phyloP scores from a whole-genome alignment of 64 coral and sea anemone genomes.

The Porites australiensis region DNA sequence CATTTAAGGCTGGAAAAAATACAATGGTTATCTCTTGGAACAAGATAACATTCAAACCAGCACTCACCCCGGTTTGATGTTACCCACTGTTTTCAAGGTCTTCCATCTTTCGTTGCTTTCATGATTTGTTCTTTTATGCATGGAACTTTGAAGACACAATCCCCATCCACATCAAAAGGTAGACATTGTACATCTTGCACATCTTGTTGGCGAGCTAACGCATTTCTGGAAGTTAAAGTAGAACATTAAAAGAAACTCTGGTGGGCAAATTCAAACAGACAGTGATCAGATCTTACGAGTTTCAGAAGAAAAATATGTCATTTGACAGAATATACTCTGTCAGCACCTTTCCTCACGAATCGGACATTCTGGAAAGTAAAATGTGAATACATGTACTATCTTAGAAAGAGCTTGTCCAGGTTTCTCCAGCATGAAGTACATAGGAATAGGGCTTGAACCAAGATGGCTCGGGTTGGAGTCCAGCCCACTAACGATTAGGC shows the following conservation, averaged over 20 bases:
- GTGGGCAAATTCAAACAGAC: conserved; percentile 7
- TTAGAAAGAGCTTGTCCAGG: conserved; percentile 28
- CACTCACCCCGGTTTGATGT: conserved; percentile 36
- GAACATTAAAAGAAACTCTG: conserved; percentile 8
- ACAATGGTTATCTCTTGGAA: not conserved
- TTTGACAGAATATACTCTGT: conserved; percentile 12
- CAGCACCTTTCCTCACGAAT: not conserved
- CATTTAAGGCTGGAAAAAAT: conserved; percentile 13
- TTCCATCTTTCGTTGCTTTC: conserved; percentile 62
- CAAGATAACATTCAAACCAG: conserved; percentile 9
- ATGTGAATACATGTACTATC: not conserved
- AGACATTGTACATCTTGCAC: conserved; percentile 18
- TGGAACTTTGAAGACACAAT: conserved; percentile 49
- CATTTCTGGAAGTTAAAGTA: not conserved
- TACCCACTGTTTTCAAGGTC: conserved; percentile 66
- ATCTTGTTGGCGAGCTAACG: not conserved
- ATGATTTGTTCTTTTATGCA: conserved; percentile 42
- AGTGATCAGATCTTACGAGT: conserved; percentile 7
- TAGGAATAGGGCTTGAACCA: conserved; percentile 34
- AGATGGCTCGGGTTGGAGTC: conserved; percentile 17
- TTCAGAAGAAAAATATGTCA: not conserved
- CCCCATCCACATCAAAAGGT: conserved; percentile 53
- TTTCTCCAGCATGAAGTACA: conserved; percentile 35
- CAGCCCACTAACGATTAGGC: conserved; percentile 40
- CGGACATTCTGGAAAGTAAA: not conserved